Evolutionary conservation across 2,797 vertebrate species (phyloP).

Genomic region (Halcyon chelicuti): DNA sequence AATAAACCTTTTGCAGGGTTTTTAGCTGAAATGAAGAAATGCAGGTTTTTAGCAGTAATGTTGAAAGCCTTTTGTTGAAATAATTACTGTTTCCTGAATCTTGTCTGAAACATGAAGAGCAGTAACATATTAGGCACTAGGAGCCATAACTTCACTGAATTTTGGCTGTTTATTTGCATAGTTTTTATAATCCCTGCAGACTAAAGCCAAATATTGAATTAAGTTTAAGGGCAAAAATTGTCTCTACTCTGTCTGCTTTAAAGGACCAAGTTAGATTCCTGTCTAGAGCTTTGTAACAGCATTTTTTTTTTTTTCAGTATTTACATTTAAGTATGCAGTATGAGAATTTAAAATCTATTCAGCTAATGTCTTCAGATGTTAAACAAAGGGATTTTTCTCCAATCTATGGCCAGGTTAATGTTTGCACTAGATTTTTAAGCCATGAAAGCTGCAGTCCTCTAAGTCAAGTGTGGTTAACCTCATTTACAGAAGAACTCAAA

Average conservation of each 20-base stretch:
- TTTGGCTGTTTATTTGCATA: slow-evolving; percentile 52
- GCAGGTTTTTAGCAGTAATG: slow-evolving; percentile 39
- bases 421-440: slow-evolving; percentile 24
- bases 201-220: slow-evolving; percentile 38
- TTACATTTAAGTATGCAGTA: not conserved
- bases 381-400: slow-evolving; percentile 23
- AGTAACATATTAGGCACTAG: slow-evolving; percentile 7
- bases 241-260: not conserved
- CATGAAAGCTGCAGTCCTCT: not conserved
- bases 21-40: slow-evolving; percentile 71
- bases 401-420: not conserved
- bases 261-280: not conserved
- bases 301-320: not conserved
- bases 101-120: slow-evolving; percentile 28
- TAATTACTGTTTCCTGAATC: slow-evolving; percentile 43
- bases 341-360: not conserved
- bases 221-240: slow-evolving; percentile 14
- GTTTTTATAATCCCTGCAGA: slow-evolving; percentile 29
- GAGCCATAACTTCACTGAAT: slow-evolving; percentile 39
- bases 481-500: not conserved
- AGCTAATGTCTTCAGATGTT: not conserved
- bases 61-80: slow-evolving; percentile 54
- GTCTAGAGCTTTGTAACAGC: not conserved
- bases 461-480: not conserved
- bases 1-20: slow-evolving; percentile 69